Conservation (phyloP, 2,888 invertebrate species). For the Pterostichus niger region DNA sequence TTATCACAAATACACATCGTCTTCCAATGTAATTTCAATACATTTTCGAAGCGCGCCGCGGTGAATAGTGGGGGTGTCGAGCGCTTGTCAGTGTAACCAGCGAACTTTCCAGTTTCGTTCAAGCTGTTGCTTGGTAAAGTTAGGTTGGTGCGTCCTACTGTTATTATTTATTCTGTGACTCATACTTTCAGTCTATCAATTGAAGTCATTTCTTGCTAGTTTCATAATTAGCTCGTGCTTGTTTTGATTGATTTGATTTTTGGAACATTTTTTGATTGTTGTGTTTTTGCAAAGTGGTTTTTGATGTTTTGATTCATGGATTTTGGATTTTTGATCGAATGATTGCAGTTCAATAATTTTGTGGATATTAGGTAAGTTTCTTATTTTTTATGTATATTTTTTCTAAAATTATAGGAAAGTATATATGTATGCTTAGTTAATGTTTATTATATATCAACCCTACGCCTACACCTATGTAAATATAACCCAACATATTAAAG, state of each 20-base stretch:
- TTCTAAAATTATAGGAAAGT: not conserved
- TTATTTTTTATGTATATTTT: not conserved
- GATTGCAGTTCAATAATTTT: not conserved
- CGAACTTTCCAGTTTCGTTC: not conserved
- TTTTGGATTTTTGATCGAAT: conserved; percentile 5
- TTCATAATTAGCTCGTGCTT: not conserved
- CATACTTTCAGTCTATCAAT: not conserved
- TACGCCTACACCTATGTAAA: no score
- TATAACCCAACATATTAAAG: no score
- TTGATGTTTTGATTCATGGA: not conserved
- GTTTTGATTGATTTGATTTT: not conserved
- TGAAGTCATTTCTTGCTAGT: not conserved
- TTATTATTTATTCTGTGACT: not conserved
- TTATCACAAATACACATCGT: no score
- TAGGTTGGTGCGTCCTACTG: not conserved
- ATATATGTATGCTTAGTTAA: no score
- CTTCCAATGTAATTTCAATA: no score
- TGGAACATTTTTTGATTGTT: not conserved
- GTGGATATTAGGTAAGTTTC: not conserved
- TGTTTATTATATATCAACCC: no score
- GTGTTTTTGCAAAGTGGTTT: not conserved
- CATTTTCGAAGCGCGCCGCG: not conserved
- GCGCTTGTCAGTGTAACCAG: not conserved
- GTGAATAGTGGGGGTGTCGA: not conserved
- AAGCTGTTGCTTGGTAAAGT: not conserved